These are phyloP conservation scores for Catostomus latipinnis DNA, from an alignment of 2,797 vertebrate species.

Conservation along the genomic window DNA sequence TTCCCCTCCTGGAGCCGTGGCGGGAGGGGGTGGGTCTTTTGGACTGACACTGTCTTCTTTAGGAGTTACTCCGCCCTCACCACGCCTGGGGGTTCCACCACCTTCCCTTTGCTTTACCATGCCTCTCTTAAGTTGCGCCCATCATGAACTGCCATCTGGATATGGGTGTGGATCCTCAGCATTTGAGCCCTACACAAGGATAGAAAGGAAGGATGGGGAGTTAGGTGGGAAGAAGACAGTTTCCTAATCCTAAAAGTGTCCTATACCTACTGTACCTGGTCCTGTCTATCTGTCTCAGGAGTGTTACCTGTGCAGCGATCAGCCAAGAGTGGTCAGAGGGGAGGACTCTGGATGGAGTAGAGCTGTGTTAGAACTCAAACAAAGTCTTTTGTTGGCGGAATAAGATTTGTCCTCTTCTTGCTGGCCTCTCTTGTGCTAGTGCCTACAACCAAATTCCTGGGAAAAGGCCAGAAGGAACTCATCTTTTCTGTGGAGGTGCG, in stretches of 20 bases:
- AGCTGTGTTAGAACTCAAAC: background rate
- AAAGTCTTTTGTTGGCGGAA: background rate
- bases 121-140: constrained; percentile 80
- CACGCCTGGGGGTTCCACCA: constrained; percentile 75
- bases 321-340: background rate
- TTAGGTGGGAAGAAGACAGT: constrained; percentile 81
- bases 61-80: constrained; percentile 75
- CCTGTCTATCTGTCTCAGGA: constrained; percentile 15
- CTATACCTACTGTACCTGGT: constrained; percentile 2
- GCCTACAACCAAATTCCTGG: constrained; percentile 23
- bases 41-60: constrained; percentile 80
- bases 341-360: background rate
- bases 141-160: constrained; percentile 80
- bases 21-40: constrained; percentile 68
- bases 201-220: constrained; percentile 83
- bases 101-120: constrained; percentile 84
- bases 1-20: constrained; percentile 62
- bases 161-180: constrained; percentile 88
- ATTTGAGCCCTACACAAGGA: constrained; percentile 90
- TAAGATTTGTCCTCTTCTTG: background rate
- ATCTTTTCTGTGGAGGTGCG: constrained; percentile 24
- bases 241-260: constrained; percentile 72
- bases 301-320: constrained; percentile 30
- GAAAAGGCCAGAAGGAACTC: constrained; percentile 16
- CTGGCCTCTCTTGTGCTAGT: constrained; percentile 31